phyloP scores from a whole-genome alignment of 2,888 invertebrate species.

The Thysanoteuthis rhombus region DNA sequence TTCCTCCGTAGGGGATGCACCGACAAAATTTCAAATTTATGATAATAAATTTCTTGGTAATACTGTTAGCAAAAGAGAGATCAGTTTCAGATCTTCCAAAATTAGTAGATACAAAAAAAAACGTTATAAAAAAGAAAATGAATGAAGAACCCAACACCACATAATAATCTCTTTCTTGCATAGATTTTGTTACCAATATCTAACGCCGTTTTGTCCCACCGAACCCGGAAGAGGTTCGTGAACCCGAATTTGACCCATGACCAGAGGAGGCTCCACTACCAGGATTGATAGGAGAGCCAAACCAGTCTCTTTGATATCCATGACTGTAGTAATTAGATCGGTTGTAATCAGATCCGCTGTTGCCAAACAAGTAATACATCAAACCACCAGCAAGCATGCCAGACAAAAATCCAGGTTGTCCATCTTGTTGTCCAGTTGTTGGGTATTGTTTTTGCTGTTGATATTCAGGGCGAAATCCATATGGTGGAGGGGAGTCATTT shows the following conservation, averaged over 20 bases:
- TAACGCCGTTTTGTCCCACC: constrained; percentile 56
- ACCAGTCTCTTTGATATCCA: constrained; percentile 26
- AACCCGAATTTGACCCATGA: constrained; percentile 36
- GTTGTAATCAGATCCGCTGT: constrained; percentile 36
- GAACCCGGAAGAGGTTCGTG: constrained; percentile 59
- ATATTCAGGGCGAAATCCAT: constrained; percentile 36
- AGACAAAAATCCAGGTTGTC: constrained; percentile 58
- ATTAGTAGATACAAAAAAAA: too few relatives aligned
- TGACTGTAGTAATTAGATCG: constrained; percentile 35
- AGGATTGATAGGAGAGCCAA: background rate
- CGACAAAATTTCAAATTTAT: too few relatives aligned
- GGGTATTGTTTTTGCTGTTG: constrained; percentile 34
- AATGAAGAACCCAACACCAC: too few relatives aligned
- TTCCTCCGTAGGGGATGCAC: too few relatives aligned
- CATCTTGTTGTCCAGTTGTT: constrained; percentile 37
- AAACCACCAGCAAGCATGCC: constrained; percentile 59
- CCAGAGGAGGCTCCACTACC: background rate
- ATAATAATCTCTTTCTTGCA: too few relatives aligned
- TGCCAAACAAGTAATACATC: constrained; percentile 55
- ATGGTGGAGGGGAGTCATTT: constrained; percentile 27
- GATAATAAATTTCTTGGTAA: too few relatives aligned
- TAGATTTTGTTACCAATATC: background rate
- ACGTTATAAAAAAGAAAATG: too few relatives aligned
- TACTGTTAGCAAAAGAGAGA: too few relatives aligned
- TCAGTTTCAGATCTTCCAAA: too few relatives aligned